Evolutionary conservation across 2,113 vertebrate species (phyloP).

Genomic region (Callipepla squamata): DNA sequence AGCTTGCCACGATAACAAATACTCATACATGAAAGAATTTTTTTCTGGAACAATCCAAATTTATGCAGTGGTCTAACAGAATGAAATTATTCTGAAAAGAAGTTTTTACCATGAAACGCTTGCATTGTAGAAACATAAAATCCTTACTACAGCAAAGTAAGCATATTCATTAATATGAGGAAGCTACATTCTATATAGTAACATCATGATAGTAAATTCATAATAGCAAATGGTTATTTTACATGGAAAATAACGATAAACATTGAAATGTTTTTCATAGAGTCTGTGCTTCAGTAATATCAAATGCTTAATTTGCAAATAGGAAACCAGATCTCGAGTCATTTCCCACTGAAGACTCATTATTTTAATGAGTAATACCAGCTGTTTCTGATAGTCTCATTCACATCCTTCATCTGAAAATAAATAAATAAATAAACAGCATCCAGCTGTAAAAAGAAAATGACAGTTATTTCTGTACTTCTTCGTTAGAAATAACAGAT

Average conservation of each 20-base stretch:
- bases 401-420: fast-evolving
- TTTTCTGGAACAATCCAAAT: background rate
- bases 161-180: background rate
- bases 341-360: background rate
- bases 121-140: background rate
- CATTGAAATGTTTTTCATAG: background rate
- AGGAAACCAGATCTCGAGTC: background rate
- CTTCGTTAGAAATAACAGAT: background rate
- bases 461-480: background rate
- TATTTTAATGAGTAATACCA: background rate
- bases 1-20: background rate
- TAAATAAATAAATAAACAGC: background rate
- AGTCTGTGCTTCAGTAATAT: background rate
- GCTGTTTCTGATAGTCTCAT: background rate
- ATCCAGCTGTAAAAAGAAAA: background rate
- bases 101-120: background rate
- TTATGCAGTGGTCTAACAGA: background rate
- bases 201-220: background rate
- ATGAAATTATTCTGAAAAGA: background rate
- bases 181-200: background rate
- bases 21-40: fast-evolving
- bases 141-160: background rate
- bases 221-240: background rate
- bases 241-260: background rate
- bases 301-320: background rate